Evolutionary conservation across 2,113 vertebrate genomes (phyloP).

Genomic region (Oplegnathus fasciatus): DNA sequence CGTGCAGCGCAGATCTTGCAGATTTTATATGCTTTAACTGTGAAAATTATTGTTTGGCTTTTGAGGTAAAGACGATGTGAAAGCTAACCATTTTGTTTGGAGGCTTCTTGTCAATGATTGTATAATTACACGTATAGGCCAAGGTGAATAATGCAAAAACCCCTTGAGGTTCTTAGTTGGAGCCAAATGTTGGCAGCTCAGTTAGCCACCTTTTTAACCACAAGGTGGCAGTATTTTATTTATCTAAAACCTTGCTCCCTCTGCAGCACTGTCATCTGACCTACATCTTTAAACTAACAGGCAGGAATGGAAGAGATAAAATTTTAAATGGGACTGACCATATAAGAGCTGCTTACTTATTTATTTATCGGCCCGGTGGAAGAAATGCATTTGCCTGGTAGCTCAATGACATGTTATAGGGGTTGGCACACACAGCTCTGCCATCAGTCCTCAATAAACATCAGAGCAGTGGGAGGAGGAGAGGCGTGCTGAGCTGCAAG

Average conservation of each 20-base stretch:
- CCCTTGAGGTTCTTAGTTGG: not conserved
- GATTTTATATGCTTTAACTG: not conserved
- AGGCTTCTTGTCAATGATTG: not conserved
- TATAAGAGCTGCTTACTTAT: constrained; percentile 63
- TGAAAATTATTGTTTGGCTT: not conserved
- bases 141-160: constrained; percentile 13
- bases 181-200: not conserved
- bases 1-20: not conserved
- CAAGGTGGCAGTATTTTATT: constrained; percentile 73
- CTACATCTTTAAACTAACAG: constrained; percentile 76
- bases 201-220: constrained; percentile 41
- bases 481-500: constrained; percentile 65
- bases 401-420: constrained; percentile 3
- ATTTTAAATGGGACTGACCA: constrained; percentile 57
- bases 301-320: constrained; percentile 55
- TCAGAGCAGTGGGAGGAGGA: constrained; percentile 62
- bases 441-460: constrained; percentile 56
- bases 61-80: not conserved
- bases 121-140: not conserved
- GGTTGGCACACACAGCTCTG: constrained; percentile 20
- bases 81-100: not conserved
- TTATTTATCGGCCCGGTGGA: constrained; percentile 47
- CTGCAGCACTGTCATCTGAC: constrained; percentile 77
- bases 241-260: constrained; percentile 29
- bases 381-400: constrained; percentile 28